Evolutionary conservation across 2,888 invertebrate genomes (phyloP), one percentile per base, ranked within the genome.

Genomic region (Habrosyne pyritoides): DNA sequence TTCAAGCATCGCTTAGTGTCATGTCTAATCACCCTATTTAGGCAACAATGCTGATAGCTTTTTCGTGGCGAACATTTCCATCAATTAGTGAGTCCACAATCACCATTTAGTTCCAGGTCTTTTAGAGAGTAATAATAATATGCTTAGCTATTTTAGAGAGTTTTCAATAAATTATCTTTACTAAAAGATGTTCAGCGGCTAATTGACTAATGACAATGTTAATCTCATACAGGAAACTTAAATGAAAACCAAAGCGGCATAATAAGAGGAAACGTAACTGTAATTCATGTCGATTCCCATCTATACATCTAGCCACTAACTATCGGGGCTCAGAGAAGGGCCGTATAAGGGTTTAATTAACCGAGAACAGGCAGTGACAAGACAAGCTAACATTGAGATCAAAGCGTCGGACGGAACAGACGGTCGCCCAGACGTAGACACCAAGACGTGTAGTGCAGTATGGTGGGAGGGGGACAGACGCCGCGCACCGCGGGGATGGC

Each of bases 341-440:
- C 74, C 68, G 57, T 73, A 67, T 67, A 77, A 64, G 81, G 81
- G 69, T 71, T 77, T 81, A 81, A 83, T 83, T 82, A 79, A 67
- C 64, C 61, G 67, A 64, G 64, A 66, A 55, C 65, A 65, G 50
- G 55, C 65, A 64, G 63, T 64, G 63, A 69, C 66, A 67, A 66
- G 66, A 61, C 67, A 63, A 51, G 52, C 66, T 65, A 67, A 67
- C 73, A 68, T 61, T 62, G 70, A 79, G 79, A 83, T 83, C 79
- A 81, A 80, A 79, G 80, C 67, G 71, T 69, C 22, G 47, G 71
- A 70, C 78, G 70, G 75, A 77, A 79, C 81, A 90, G 91, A 90
- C 90, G 82, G 79, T 65, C 79, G 79, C 73, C 89, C 86, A 90
- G 91, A 90, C 90, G 79, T 66, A 90, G 91, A 90, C 90, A 79